Evolutionary conservation across 64 coral and sea anemone genomes (phyloP).

Genomic region (Actinia tenebrosa): DNA sequence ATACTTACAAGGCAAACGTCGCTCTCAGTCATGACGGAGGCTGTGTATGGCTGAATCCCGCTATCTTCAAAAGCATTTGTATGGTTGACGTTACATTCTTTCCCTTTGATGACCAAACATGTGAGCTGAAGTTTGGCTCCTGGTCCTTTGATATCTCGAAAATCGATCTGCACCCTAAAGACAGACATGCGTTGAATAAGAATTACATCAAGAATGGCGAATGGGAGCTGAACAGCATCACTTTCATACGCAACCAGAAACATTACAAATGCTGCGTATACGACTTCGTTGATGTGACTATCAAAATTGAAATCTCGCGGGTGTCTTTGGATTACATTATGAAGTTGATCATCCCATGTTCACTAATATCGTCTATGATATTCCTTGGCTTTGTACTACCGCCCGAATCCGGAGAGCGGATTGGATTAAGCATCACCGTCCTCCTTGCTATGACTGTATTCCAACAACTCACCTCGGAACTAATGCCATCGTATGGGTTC

Average conservation of each 20-base stretch:
- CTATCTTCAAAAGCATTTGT: conserved; percentile 74
- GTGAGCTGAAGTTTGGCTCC: conserved; percentile 69
- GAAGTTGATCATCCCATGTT: conserved; percentile 87
- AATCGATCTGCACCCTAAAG: conserved; percentile 34
- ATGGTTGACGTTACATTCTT: conserved; percentile 78
- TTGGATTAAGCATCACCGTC: conserved; percentile 87
- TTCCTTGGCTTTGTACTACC: conserved; percentile 90
- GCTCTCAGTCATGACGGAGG: conserved; percentile 49
- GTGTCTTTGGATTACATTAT: conserved; percentile 79
- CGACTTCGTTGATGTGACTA: conserved; percentile 60
- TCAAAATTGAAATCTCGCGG: conserved; percentile 40
- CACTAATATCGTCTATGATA: conserved; percentile 87
- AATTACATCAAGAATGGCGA: conserved; percentile 82
- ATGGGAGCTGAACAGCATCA: conserved; percentile 39
- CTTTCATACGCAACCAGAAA: conserved; percentile 35
- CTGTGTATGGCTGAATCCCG: conserved; percentile 64
- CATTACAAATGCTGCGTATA: conserved; percentile 66
- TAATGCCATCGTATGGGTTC: conserved; percentile 90
- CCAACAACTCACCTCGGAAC: conserved; percentile 86
- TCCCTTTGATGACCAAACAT: conserved; percentile 84
- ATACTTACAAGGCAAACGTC: conserved; percentile 65
- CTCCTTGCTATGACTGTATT: conserved; percentile 95
- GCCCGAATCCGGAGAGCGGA: conserved; percentile 88
- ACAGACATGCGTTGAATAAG: conserved; percentile 29
- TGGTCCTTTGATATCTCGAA: conserved; percentile 68